Evolutionary conservation across 1,140 invertebrate genomes (phyloP).

Genomic region (Lucilia cuprina): DNA sequence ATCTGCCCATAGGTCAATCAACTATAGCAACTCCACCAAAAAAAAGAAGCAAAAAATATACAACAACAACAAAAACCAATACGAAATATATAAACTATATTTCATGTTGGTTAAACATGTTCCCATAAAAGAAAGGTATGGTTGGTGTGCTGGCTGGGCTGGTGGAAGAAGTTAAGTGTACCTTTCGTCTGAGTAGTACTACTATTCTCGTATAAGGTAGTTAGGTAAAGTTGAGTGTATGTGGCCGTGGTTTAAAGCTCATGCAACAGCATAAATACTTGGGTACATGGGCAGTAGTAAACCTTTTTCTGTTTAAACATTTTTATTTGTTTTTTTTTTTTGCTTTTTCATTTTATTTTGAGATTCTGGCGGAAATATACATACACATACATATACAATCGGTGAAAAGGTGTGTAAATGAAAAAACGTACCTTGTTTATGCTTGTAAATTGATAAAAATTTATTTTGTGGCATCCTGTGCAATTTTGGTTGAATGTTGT

Average conservation of each 20-base stretch:
- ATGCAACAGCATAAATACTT: too few relatives aligned
- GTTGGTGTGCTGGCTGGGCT: too few relatives aligned
- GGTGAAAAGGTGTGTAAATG: neutral
- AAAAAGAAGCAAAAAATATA: neutral
- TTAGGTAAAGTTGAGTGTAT: too few relatives aligned
- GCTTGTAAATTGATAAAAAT: neutral
- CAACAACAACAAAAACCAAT: neutral
- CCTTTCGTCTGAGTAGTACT: too few relatives aligned
- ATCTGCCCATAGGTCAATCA: constrained; percentile 28
- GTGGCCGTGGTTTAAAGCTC: too few relatives aligned
- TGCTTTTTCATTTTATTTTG: too few relatives aligned
- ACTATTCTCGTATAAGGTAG: too few relatives aligned
- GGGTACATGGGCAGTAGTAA: neutral
- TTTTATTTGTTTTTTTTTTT: too few relatives aligned
- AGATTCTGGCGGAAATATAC: neutral
- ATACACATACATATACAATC: neutral
- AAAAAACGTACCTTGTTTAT: neutral
- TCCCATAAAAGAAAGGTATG: neutral
- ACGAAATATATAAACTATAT: neutral
- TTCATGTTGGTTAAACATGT: neutral
- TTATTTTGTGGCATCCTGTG: neutral
- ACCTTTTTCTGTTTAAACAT: neutral
- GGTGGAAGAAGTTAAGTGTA: too few relatives aligned
- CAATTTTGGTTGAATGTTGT: too few relatives aligned
- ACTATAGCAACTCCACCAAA: neutral